Evolutionary conservation across 2,797 vertebrate genomes (phyloP).

Genomic region (Erpetoichthys calabaricus): DNA sequence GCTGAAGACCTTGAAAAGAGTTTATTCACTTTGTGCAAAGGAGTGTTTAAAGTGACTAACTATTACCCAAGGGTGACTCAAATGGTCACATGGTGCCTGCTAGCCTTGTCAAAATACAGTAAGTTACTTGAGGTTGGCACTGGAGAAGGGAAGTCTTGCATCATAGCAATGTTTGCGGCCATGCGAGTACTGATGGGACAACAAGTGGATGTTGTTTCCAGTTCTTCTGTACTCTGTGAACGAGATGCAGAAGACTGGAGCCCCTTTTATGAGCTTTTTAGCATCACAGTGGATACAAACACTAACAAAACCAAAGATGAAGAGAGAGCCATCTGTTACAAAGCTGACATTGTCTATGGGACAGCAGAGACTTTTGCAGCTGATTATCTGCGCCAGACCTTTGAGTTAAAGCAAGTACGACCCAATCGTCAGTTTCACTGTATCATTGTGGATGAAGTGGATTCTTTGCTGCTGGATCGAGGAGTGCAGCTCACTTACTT

Average conservation of each 20-base stretch:
- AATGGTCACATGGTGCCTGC: constrained; percentile 41
- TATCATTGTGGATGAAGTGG: constrained; percentile 35
- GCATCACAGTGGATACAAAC: constrained; percentile 12
- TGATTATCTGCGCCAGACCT: constrained; percentile 28
- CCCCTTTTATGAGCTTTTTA: constrained; percentile 4
- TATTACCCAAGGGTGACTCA: constrained; percentile 30
- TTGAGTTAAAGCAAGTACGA: constrained; percentile 30
- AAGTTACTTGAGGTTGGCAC: constrained; percentile 34
- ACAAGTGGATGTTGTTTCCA: constrained; percentile 31
- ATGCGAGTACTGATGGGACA: constrained; percentile 17
- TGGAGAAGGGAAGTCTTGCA: constrained; percentile 42
- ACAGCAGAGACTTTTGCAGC: constrained; percentile 27
- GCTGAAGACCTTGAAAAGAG: constrained; percentile 5
- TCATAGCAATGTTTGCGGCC: constrained; percentile 44
- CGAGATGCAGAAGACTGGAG: constrained; percentile 14
- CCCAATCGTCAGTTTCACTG: constrained; percentile 24
- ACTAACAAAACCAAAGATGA: constrained; percentile 11
- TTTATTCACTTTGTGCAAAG: background rate
- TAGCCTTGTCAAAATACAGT: constrained; percentile 29
- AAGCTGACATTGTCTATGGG: constrained; percentile 31
- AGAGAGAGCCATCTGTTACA: constrained; percentile 12
- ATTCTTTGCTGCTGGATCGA: constrained; percentile 29
- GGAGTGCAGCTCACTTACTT: constrained; percentile 33
- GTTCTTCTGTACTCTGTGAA: constrained; percentile 16
- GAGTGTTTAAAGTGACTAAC: background rate